phyloP scores from a whole-genome alignment of 2,797 vertebrate species.

The Girardinus metallicus region DNA sequence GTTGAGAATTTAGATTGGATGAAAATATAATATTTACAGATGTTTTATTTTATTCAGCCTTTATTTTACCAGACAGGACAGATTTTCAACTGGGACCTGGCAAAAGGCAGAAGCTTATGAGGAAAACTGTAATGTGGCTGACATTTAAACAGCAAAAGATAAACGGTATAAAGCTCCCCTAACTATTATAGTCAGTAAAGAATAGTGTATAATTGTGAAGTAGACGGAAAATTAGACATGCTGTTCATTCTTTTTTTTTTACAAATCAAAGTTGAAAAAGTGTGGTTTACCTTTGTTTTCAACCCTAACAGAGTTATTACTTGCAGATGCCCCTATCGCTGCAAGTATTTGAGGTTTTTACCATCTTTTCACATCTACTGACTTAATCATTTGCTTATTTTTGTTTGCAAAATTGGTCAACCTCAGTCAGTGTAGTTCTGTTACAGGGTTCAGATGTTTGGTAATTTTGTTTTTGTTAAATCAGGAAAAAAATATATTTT shows the following conservation, averaged over 20 bases:
- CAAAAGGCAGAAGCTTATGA: neutral
- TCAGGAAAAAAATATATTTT: neutral
- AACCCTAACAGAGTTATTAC: neutral
- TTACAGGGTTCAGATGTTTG: neutral
- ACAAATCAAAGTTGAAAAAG: no score
- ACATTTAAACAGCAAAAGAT: neutral
- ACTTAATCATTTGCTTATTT: neutral
- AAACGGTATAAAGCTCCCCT: neutral
- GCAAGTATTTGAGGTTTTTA: neutral
- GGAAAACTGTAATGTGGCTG: neutral
- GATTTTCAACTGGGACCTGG: neutral
- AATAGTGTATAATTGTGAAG: no score
- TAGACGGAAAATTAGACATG: no score
- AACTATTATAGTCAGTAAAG: no score
- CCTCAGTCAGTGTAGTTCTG: neutral
- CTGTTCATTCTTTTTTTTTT: no score
- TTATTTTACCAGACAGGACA: neutral
- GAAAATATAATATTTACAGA: neutral
- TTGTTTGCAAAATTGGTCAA: neutral
- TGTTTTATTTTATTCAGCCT: neutral
- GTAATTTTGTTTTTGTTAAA: neutral
- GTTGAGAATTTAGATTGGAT: neutral
- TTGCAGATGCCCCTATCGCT: neutral
- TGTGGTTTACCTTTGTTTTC: neutral
- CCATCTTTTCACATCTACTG: neutral